These are phyloP conservation scores for Drosophila hydei DNA, from an alignment of 1,140 invertebrate genomes.

Conservation along the genomic window DNA sequence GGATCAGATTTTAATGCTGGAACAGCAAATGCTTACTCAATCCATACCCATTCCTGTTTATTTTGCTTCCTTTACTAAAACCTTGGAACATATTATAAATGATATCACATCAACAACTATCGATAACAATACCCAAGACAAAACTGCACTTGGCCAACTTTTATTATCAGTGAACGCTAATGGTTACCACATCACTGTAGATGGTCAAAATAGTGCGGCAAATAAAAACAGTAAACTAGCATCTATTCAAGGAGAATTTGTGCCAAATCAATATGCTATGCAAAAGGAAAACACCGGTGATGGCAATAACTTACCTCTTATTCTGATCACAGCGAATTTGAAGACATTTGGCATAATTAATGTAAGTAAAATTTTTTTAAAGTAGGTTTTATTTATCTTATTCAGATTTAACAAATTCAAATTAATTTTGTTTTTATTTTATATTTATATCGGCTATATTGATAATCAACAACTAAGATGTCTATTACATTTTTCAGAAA, in stretches of 20 bases:
- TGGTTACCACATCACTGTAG: conserved; percentile 94
- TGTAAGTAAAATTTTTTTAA: conserved; percentile 86
- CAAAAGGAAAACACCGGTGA: conserved; percentile 90
- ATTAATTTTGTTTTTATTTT: too few relatives aligned
- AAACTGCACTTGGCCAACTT: conserved; percentile 91
- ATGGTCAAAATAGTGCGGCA: conserved; percentile 87
- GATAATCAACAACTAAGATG: too few relatives aligned
- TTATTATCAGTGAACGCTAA: conserved; percentile 95
- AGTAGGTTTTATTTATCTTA: too few relatives aligned
- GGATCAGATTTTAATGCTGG: conserved; percentile 92
- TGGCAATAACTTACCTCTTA: conserved; percentile 90
- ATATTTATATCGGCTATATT: too few relatives aligned
- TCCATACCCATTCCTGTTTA: conserved; percentile 95
- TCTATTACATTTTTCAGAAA: conserved; percentile 68
- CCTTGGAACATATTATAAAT: conserved; percentile 90
- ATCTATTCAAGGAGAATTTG: conserved; percentile 93
- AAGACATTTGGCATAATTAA: conserved; percentile 95
- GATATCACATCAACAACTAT: conserved; percentile 88
- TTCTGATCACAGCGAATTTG: conserved; percentile 96
- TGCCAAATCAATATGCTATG: conserved; percentile 73
- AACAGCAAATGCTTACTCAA: conserved; percentile 92
- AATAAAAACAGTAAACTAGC: conserved; percentile 92
- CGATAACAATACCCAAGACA: conserved; percentile 46
- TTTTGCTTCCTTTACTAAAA: conserved; percentile 90
- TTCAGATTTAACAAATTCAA: too few relatives aligned